phyloP scores from a whole-genome alignment of 2,113 vertebrate genomes.

The Phyllostomus hastatus region DNA sequence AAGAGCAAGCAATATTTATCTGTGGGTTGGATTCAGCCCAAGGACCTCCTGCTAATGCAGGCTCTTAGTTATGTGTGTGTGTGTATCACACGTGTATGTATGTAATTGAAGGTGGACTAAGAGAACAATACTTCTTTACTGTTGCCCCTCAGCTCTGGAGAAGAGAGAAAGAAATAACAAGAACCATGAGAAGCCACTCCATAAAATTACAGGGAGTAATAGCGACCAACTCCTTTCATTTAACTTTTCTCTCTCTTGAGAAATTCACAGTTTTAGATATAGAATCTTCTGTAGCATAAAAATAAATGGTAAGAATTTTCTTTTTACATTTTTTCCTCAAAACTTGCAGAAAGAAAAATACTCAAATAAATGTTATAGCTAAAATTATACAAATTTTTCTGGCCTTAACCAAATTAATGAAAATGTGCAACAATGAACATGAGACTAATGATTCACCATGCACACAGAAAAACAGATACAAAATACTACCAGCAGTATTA shows the following conservation, averaged over 20 bases:
- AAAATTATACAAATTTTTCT: constrained; percentile 5
- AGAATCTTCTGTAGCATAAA: neutral
- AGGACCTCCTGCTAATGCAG: neutral
- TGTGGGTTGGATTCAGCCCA: neutral
- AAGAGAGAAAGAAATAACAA: neutral
- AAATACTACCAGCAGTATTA: neutral
- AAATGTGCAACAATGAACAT: neutral
- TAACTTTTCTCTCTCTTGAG: neutral
- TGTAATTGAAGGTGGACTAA: neutral
- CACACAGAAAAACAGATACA: neutral
- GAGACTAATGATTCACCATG: neutral
- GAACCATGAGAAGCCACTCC: neutral
- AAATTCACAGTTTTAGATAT: neutral
- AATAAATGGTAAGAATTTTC: neutral
- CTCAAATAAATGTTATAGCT: neutral
- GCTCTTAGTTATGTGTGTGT: neutral
- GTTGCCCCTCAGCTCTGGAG: neutral
- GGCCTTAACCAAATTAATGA: neutral
- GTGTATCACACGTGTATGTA: neutral
- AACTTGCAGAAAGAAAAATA: neutral
- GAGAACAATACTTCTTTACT: neutral
- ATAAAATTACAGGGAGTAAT: neutral
- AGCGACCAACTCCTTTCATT: constrained; percentile 20
- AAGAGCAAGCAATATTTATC: neutral
- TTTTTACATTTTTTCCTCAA: neutral